Evolutionary conservation across 1,140 invertebrate genomes (phyloP), one percentile per base, ranked within the genome.

Genomic region (Halesus radiatus): DNA sequence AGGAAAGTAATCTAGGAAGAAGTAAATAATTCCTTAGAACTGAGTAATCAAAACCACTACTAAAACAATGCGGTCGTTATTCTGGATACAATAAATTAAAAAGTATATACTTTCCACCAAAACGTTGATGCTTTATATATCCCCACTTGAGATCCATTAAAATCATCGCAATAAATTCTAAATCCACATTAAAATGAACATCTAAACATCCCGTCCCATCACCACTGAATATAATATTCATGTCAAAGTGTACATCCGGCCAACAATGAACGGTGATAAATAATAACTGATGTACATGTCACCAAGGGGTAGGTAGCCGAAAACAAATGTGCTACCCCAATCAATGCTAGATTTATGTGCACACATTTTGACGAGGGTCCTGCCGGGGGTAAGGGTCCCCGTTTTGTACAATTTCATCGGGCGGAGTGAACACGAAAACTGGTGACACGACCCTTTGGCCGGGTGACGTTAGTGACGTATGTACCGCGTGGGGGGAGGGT

Each of bases 321-420:
- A 56, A 74, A 74, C 50, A 56, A 56, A 74, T 29, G 50, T 50
- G 6, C 72, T 56, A 37, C 70, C 81, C 81, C 72, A 83, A 83
- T 83, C 81, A 83, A 83, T 80, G 76, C 73, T 80, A 75, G 78
- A 83, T 83, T 83, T 82, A 82, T 82, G 81, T 80, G 76, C 52
- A 80, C 81, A 64, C 75, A 37, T 83, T 80, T 77, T 83, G 81
- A 83, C 81, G 78, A 73, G 81, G 81, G 81, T 83, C 45, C 26
- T 66, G 62, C 5, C 6, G 37, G 53, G 54, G 18, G 60, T 54
- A 15, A 50, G 66, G 29, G 29, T 26, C 29, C 78, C 68, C 81
- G 72, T 78, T 83, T 83, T 83, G 81, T 83, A 80, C 78, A 80
- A 77, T 82, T 82, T 82, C 81, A 80, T 74, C 53, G 72, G 54